These are phyloP conservation scores for Ptilorrhoa leucosticta DNA, from an alignment of 2,113 vertebrate species.

Conservation along the genomic window DNA sequence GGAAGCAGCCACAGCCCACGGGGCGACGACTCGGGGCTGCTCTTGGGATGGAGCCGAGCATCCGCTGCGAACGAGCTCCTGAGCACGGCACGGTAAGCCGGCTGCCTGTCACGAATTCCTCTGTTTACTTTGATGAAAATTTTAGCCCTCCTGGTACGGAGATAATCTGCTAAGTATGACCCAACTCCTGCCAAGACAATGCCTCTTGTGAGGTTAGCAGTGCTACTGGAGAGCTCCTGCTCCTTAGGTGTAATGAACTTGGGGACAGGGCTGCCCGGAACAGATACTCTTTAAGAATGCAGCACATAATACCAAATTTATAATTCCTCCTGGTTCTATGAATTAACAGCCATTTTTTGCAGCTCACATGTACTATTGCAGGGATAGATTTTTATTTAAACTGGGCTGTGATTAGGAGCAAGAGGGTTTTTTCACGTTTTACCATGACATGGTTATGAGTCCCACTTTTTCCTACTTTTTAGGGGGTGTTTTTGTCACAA, in stretches of 20 bases:
- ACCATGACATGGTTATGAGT: background rate
- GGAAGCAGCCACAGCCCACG: fast-evolving
- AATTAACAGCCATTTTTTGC: background rate
- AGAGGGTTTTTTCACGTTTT: background rate
- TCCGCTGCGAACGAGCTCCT: background rate
- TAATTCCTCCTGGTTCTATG: background rate
- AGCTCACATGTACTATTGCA: background rate
- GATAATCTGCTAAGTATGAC: constrained; percentile 44
- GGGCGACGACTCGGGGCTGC: background rate
- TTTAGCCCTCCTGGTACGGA: constrained; percentile 15
- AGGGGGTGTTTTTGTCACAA: background rate
- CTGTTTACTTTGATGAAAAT: background rate
- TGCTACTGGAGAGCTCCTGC: background rate
- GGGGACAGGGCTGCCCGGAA: background rate
- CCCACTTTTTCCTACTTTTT: background rate
- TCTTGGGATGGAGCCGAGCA: background rate
- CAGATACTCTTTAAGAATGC: background rate
- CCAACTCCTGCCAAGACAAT: background rate
- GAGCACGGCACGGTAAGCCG: background rate
- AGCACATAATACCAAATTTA: background rate
- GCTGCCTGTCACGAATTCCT: background rate
- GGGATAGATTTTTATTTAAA: background rate
- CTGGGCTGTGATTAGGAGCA: background rate
- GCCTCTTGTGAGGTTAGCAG: background rate
- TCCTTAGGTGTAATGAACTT: background rate